Evolutionary conservation across 2,888 invertebrate genomes (phyloP), one percentile per base, ranked within the genome.

Genomic region (Amphipyra berbera): DNA sequence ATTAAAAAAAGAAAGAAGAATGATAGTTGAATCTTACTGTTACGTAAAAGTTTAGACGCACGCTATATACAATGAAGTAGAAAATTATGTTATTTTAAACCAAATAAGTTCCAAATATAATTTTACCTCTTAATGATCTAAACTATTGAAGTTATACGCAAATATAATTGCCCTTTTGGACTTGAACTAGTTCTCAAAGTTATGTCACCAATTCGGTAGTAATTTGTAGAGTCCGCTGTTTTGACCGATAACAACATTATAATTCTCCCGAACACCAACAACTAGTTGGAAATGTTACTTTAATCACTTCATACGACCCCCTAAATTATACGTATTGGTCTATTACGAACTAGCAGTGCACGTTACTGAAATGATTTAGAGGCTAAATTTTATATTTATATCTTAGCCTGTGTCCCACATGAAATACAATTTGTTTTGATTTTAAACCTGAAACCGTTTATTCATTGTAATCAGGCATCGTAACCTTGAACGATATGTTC

Each of bases 241-340:
- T 83, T 87, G 86, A 88, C 88, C 88, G 87, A 88, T 92, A 93
- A 92, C 88, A 90, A 82, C 87, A 86, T 89, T 87, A 92, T 93
- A 92, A 93, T 92, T 87, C 88, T 86, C 90, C 72, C 68, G 75
- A 87, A 83, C 75, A 73, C 82, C 79, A 83, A 83, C 85, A 83
- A 87, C 84, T 82, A 87, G 85, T 85, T 84, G 85, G 85, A 93
- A 93, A 94, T 92, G 92, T 89, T 85, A 92, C 91, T 94, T 94
- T 94, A 92, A 94, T 93, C 83, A 90, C 93, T 94, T 93, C 87
- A 90, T 88, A 89, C 90, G 89, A 85, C 88, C 85, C 81, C 81
- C 86, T 87, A 88, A 88, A 88, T 89, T 88, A 89, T 87, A 87
- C 82, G 85, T 86, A 89, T 89, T 86, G 86, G 88, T 85, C 83